Percentiles rank a stretch among this genome's conserved stretches.
Conservation (phyloP, 2,888 invertebrate genomes). For the Oxyscelio sp. region DNA sequence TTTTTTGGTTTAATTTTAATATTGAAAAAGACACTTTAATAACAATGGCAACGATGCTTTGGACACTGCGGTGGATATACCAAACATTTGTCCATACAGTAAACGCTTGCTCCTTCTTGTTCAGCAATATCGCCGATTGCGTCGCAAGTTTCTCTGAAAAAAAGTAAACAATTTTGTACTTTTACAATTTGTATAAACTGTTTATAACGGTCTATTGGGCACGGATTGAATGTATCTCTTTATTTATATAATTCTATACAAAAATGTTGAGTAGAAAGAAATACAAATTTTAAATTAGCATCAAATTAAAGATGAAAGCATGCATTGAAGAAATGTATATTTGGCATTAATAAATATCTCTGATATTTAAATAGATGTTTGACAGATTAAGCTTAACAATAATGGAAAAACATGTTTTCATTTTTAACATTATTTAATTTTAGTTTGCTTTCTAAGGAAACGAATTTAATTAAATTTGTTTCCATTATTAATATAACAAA, state of each 20-base stretch:
- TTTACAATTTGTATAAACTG: slow-evolving; percentile 4
- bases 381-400: no score
- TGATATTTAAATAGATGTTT: no score
- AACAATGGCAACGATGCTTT: slow-evolving; percentile 92
- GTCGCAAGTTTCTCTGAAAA: slow-evolving; percentile 93
- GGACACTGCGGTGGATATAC: slow-evolving; percentile 93
- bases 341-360: no score
- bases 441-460: no score
- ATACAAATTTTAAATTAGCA: neutral
- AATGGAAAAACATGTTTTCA: no score
- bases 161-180: slow-evolving; percentile 40
- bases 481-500: no score
- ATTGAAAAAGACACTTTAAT: slow-evolving; percentile 85
- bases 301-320: no score
- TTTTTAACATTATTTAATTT: no score
- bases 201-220: neutral
- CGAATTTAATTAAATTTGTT: no score
- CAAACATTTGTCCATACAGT: slow-evolving; percentile 96
- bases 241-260: neutral
- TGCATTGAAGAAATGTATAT: no score
- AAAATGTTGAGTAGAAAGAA: slow-evolving; percentile 25
- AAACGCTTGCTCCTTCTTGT: slow-evolving; percentile 93
- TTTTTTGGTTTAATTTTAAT: slow-evolving; percentile 48
- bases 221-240: slow-evolving; percentile 6
- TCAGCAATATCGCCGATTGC: slow-evolving; percentile 94